Conservation (phyloP, 2,113 vertebrate genomes). For the Gasterosteus nipponicus region DNA sequence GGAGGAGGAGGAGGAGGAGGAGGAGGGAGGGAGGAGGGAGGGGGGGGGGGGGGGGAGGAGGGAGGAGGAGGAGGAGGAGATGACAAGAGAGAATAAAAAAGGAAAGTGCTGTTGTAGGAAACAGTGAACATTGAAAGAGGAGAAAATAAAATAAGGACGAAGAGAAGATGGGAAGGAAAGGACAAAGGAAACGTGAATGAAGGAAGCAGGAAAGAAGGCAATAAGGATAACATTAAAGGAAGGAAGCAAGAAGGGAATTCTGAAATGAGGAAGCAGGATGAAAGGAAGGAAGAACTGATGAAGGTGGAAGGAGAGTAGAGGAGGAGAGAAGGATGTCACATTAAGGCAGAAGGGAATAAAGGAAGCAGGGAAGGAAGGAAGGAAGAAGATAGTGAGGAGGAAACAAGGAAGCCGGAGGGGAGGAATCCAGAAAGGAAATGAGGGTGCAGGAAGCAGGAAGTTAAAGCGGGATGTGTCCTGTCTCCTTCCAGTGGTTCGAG, state of each 20-base stretch:
- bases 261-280: not conserved
- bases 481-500: conserved; percentile 92
- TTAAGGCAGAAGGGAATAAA: not conserved
- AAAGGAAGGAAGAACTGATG: no score
- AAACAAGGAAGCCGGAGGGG: not conserved
- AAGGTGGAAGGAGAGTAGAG: not conserved
- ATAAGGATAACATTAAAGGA: no score
- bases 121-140: not conserved
- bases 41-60: no score
- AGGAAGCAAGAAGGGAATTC: no score
- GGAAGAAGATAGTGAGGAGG: not conserved
- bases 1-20: no score
- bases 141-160: not conserved
- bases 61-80: no score
- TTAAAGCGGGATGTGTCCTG: not conserved
- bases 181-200: not conserved
- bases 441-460: not conserved
- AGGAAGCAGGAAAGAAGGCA: accelerated
- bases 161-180: not conserved
- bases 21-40: not conserved
- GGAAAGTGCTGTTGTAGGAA: not conserved
- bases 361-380: not conserved
- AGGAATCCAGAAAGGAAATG: not conserved
- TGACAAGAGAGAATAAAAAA: not conserved
- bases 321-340: not conserved